A percentile compares a stretch with the other conserved stretches of the same genome.
Evolutionary conservation across 2,113 vertebrate species (phyloP).

Genomic region (Fregetta grallaria): DNA sequence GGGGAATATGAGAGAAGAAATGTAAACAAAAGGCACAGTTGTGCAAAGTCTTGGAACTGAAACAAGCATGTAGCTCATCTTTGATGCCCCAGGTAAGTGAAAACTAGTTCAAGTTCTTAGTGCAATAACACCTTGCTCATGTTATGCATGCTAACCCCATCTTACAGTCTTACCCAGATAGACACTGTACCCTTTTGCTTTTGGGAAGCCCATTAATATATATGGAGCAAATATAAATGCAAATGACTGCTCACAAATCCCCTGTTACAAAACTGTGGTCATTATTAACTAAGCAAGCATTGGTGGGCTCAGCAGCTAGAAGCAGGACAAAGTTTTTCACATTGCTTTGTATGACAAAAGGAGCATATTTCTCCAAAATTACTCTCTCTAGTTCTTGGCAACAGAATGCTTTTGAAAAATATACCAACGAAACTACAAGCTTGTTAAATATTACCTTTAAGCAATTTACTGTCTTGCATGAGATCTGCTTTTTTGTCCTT

Average conservation of each 20-base stretch:
- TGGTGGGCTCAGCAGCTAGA: not conserved
- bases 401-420: not conserved
- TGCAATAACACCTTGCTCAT: not conserved
- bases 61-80: not conserved
- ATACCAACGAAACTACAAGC: not conserved
- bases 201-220: not conserved
- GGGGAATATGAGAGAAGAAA: not conserved
- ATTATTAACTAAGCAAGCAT: not conserved
- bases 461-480: not conserved
- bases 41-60: constrained; percentile 15
- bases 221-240: not conserved
- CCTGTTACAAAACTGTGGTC: not conserved
- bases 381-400: not conserved
- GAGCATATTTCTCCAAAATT: not conserved
- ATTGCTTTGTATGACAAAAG: not conserved
- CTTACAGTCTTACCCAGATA: not conserved
- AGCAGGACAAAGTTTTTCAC: not conserved
- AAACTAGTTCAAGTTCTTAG: not conserved
- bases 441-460: not conserved
- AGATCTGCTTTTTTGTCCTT: not conserved
- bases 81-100: not conserved
- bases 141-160: not conserved
- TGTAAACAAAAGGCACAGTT: not conserved
- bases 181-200: not conserved
- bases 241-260: not conserved